Evolutionary conservation across 2,113 vertebrate species (phyloP), one percentile per base, ranked within the genome.

Genomic region (Podarcis cretensis): DNA sequence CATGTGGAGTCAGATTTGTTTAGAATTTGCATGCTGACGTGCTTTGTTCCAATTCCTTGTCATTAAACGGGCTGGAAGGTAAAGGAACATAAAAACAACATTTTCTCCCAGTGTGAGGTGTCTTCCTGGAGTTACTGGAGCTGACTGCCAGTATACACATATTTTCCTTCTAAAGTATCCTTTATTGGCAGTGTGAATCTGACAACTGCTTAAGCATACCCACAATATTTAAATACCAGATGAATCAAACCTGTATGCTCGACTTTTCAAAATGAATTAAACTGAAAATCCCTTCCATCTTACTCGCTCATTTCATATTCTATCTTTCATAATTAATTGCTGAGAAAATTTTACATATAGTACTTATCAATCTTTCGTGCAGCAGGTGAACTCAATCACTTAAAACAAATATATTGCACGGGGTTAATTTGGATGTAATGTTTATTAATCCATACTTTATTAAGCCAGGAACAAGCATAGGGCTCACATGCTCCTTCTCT

Each of bases 61-160:
- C 14, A 30, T 35, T 73, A 73, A 87, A 59, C 63, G 66, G 66
- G 79, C 76, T 7, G 9, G 73, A 73, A 63, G 48, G 66, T 57
- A 87, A 81, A 81, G 69, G 8, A 81, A 75, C 86, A 74, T 81
- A 74, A 87, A 87, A 74, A 74, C 32, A 87, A 81, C n/a, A 73
- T 30, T 87, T 21, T 81, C 66, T 71, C 43, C n/a, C 68, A 81
- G 48, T 63, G 23, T 54, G 54, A 59, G 54, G 23, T 30, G 27
- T 18, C 32, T 87, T 81, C 16, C 66, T 81, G 63, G 77, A 63
- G 14, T n/a, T 87, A 63, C 68, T 74, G 35, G 16, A n/a, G 5
- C 37, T 81, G 32, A 16, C 59, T 71, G 65, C 18, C 21, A 16
- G 12, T 20, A 69, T 79, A 54, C 43, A 14, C 7, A 73, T 65